Evolutionary conservation across 1,140 invertebrate species (phyloP).

Genomic region (Conus ventricosus): DNA sequence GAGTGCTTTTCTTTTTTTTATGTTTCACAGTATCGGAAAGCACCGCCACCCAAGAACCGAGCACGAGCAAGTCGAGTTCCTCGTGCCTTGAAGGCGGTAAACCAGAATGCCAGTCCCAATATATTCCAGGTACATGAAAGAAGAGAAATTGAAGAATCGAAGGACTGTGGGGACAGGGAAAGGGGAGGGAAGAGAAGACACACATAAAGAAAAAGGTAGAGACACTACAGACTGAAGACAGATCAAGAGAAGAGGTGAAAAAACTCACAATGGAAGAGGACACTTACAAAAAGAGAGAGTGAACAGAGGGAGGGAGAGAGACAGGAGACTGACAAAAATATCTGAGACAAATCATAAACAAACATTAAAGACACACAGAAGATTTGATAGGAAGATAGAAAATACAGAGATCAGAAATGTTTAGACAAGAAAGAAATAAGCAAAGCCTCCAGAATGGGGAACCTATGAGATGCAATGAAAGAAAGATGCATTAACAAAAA

Average conservation of each 20-base stretch:
- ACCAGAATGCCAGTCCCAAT: constrained; percentile 6
- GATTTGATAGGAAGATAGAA: neutral
- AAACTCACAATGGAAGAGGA: too few species aligned
- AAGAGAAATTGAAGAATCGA: neutral
- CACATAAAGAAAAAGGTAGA: neutral
- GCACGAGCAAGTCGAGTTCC: constrained; percentile 51
- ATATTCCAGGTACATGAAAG: constrained; percentile 14
- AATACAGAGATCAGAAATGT: too few species aligned
- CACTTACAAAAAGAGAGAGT: too few species aligned
- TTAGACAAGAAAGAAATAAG: too few species aligned
- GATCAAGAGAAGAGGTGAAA: neutral
- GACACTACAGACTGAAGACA: neutral
- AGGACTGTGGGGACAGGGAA: neutral
- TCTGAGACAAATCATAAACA: too few species aligned
- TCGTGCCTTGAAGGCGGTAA: constrained; percentile 20
- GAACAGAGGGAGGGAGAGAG: too few species aligned
- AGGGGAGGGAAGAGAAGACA: neutral
- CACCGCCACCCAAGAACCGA: constrained; percentile 62
- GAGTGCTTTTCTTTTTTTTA: neutral
- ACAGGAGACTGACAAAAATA: too few species aligned
- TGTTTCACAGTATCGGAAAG: constrained; percentile 54
- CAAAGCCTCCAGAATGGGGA: too few species aligned
- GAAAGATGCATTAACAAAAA: too few species aligned
- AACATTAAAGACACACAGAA: neutral
- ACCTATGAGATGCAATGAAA: too few species aligned